These are phyloP conservation scores for Rhagologus leucostigma DNA, from an alignment of 2,113 vertebrate species.

Conservation along the genomic window DNA sequence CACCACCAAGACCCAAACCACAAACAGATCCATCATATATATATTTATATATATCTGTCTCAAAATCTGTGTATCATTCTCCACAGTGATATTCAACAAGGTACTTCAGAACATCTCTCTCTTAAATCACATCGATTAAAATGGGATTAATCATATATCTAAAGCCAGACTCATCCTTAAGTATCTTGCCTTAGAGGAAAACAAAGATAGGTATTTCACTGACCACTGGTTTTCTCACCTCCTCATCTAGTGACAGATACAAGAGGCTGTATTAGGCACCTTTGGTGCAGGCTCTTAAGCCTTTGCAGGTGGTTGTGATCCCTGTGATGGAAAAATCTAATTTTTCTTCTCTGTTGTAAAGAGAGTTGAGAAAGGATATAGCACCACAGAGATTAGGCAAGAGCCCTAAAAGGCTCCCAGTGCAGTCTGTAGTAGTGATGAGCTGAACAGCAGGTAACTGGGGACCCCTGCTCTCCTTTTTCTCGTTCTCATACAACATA, in stretches of 20 bases:
- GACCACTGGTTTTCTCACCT: slow-evolving; percentile 51
- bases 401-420: neutral
- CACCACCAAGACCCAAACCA: neutral
- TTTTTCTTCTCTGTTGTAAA: slow-evolving; percentile 47
- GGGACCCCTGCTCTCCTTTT: neutral
- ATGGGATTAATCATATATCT: slow-evolving; percentile 10
- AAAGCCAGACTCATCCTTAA: neutral
- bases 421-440: neutral
- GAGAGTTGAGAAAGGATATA: slow-evolving; percentile 38
- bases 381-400: slow-evolving; percentile 26
- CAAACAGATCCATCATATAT: neutral
- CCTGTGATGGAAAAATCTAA: slow-evolving; percentile 32
- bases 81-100: neutral
- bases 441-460: neutral
- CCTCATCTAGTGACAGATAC: neutral
- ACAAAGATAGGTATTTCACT: slow-evolving; percentile 36
- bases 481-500: neutral
- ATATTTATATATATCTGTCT: neutral
- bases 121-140: slow-evolving; percentile 39
- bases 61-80: neutral
- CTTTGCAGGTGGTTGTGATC: slow-evolving; percentile 54
- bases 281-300: slow-evolving; percentile 39
- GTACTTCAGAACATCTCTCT: neutral
- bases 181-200: slow-evolving; percentile 16
- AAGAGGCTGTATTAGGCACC: slow-evolving; percentile 1